Evolutionary conservation across 1,140 invertebrate genomes (phyloP).

Genomic region (Hetaerina americana): DNA sequence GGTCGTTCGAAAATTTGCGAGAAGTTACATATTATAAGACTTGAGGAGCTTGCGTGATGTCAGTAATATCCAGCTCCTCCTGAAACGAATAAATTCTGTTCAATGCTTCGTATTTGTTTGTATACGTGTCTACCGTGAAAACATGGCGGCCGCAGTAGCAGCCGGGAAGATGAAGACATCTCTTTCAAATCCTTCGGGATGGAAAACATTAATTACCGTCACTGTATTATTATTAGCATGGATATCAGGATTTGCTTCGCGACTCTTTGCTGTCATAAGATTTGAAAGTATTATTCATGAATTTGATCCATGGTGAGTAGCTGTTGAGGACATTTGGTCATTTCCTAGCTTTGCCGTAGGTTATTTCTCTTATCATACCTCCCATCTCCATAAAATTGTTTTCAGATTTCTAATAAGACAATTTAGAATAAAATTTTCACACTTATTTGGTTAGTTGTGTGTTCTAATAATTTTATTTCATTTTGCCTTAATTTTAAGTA

Average conservation of each 20-base stretch:
- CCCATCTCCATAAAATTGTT: too few relatives aligned
- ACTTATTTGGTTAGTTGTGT: too few relatives aligned
- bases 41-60: too few relatives aligned
- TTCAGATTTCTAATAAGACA: too few relatives aligned
- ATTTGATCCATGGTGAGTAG: constrained; percentile 94
- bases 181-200: constrained; percentile 21
- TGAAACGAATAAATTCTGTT: too few relatives aligned
- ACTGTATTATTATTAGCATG: constrained; percentile 86
- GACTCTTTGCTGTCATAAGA: constrained; percentile 96
- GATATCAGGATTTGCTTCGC: constrained; percentile 92
- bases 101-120: constrained; percentile 3
- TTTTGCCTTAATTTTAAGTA: too few relatives aligned
- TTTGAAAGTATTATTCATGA: constrained; percentile 99
- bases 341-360: background rate
- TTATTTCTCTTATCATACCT: too few relatives aligned
- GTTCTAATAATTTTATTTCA: too few relatives aligned
- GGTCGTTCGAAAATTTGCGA: too few relatives aligned
- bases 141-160: background rate
- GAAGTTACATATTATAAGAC: too few relatives aligned
- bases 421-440: too few relatives aligned
- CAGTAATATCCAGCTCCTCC: too few relatives aligned
- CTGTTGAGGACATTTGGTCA: background rate
- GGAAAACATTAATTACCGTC: constrained; percentile 71
- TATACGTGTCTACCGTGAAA: constrained; percentile 7
- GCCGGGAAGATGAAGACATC: constrained; percentile 11